Evolutionary conservation across 2,888 invertebrate species (phyloP), one percentile per base, ranked within the genome.

Genomic region (Acanthosepion lycidas): DNA sequence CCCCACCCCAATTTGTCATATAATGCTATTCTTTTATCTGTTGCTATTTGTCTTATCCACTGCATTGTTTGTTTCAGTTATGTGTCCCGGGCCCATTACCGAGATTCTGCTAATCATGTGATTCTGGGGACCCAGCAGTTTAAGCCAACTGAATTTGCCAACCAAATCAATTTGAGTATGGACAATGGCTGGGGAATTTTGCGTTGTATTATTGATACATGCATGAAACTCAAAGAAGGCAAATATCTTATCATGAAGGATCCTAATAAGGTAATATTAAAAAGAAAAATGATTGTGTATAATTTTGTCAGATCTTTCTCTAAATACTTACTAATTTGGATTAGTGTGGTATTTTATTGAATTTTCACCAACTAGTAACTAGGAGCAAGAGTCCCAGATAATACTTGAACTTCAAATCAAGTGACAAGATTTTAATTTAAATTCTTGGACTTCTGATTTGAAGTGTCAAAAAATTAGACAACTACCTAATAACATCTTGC

Each of bases 181-280:
- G 99, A 99, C 97, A 99, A 99, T 98, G 99, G 99, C 6, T 99
- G 99, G 99, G 99, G 99, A 95, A 99, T 99, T 95, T 98, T 99
- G 95, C 98, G 99, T 33, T 99, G 99, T 97, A 99, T 99, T 97
- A 98, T 99, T 96, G 99, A 99, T 97, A 98, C 99, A 95, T 99
- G 99, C 96, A 99, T 99, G 98, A 99, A 99, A 97, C 99, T 99
- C 97, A 98, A 99, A 97, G 99, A 99, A 97, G 99, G 99, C 96
- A 97, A 98, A 98, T 99, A 99, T 98, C 98, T 99, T 97, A 99
- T 99, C 96, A 99, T 99, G 99, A 99, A 99, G 98, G 99, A 99
- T 97, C 99, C 99, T 8, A 99, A 99, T 98, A 99, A 99, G 98
- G 98, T 98, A 96, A 96, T 33, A 23, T 8, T 48, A 42, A 42